Conservation (phyloP, 2,888 invertebrate genomes). For the Drosophila nigricruria region DNA sequence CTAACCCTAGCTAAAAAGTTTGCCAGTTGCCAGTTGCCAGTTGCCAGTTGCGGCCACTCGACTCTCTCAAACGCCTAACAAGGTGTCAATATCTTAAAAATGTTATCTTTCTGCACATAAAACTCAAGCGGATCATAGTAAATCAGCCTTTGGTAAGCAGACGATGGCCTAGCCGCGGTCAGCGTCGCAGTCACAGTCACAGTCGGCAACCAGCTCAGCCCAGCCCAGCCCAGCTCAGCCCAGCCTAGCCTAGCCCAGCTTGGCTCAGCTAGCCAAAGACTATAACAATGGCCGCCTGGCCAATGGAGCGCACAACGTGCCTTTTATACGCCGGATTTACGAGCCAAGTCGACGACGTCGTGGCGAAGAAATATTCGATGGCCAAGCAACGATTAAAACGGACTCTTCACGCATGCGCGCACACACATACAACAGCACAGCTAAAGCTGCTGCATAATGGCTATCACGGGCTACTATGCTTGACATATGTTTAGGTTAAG, state of each 20-base stretch:
- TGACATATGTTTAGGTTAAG: constrained; percentile 7
- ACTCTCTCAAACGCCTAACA: constrained; percentile 80
- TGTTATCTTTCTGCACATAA: constrained; percentile 82
- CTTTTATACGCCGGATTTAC: constrained; percentile 79
- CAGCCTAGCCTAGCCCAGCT: constrained; percentile 3
- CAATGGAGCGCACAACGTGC: constrained; percentile 74
- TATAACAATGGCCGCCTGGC: constrained; percentile 71
- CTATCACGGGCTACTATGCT: constrained; percentile 31
- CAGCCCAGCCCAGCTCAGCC: background rate
- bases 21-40: constrained; percentile 2
- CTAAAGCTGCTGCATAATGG: constrained; percentile 52
- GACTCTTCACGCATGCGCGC: constrained; percentile 83
- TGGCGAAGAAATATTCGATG: constrained; percentile 79
- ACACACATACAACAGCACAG: constrained; percentile 52
- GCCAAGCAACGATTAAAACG: constrained; percentile 81
- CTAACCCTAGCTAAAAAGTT: constrained; percentile 35
- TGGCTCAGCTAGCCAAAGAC: constrained; percentile 21
- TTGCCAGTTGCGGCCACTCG: constrained; percentile 37
- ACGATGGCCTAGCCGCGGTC: constrained; percentile 39
- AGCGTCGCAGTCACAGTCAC: constrained; percentile 4
- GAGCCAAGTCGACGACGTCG: constrained; percentile 77
- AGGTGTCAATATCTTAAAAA: constrained; percentile 84
- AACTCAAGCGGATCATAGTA: constrained; percentile 83
- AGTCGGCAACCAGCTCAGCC: background rate
- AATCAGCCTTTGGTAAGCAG: constrained; percentile 81